Base-by-base conservation (phyloP, 1,140 invertebrate species). In the Penaeus vannamei region DNA sequence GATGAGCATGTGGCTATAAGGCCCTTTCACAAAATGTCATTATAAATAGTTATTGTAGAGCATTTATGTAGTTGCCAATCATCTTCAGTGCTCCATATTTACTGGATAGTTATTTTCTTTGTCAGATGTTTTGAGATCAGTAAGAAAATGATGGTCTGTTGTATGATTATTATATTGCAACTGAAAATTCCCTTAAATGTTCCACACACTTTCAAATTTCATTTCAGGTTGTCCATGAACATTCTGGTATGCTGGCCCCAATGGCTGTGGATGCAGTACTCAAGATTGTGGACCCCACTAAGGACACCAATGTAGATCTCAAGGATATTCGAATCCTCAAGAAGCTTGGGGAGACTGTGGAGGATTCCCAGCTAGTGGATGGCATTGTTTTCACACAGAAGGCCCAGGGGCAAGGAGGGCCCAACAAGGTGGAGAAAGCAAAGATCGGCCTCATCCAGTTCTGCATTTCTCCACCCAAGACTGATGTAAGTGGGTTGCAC, bases 401-500 rank as follows among this genome's bases (percentile, higher is more conserved):
- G 93, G 95, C 96, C 22, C 95, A 97, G 32, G 98, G 98, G 92
- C 95, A 97, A 66, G 98, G 97, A 93, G 98, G 98, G 8, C 98
- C 98, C 1, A 97, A 96, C 91, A 96, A 96, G 92, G 95, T 99
- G 90, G 99, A 99, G 93, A 99, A 99, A 93, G 98, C 98, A 4
- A 99, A 99, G 94, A 99, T 99, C 94, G 99, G 98, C 90, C 95
- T 99, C 0, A 99, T 99, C 92, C 99, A 99, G 93, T 99, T 99
- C 93, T 99, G 99, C 93, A 98, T 99, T 93, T 99, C 99, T 69
- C 98, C 99, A 86, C 99, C 99, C 17, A 99, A 99, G 94, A 99
- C 99, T 89, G 98, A 99, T 94, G 97, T 98, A 94, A 95, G 95
- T 94, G 8, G 46, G 12, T 53, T 53, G 53, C 53, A 53, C 53